Conservation (phyloP, 1,140 invertebrate species). For the Alviniconcha marisindica region DNA sequence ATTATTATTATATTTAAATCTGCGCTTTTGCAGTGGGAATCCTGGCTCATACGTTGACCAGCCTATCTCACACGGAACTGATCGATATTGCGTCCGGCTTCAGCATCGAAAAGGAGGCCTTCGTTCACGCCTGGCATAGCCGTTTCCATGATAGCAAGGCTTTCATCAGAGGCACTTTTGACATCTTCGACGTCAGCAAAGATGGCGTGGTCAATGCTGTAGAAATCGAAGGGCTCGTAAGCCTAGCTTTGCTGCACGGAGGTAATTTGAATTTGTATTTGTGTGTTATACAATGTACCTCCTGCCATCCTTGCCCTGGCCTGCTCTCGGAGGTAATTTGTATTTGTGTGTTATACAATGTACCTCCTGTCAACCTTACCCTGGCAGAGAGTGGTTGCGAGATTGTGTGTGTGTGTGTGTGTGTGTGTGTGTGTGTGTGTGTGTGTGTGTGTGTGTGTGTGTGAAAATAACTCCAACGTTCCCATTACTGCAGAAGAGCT, state of each 20-base stretch:
- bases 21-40: not conserved
- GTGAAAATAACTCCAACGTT: no score
- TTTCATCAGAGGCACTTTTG: not conserved
- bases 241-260: not conserved
- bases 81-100: not conserved
- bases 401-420: conserved; percentile 13
- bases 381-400: no score
- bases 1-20: no score
- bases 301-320: no score
- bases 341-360: no score
- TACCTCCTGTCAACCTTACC: no score
- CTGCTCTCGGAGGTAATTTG: no score
- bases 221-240: not conserved
- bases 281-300: no score
- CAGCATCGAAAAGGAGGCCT: not conserved
- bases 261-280: not conserved
- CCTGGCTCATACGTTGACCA: not conserved
- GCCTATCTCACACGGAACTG: not conserved
- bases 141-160: conserved; percentile 1
- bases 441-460: conserved; percentile 24
- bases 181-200: not conserved
- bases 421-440: conserved; percentile 26
- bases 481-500: no score
- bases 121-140: not conserved
- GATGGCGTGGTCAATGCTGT: not conserved